Evolutionary conservation across 1,140 invertebrate genomes (phyloP).

Genomic region (Ceratina calcarata): DNA sequence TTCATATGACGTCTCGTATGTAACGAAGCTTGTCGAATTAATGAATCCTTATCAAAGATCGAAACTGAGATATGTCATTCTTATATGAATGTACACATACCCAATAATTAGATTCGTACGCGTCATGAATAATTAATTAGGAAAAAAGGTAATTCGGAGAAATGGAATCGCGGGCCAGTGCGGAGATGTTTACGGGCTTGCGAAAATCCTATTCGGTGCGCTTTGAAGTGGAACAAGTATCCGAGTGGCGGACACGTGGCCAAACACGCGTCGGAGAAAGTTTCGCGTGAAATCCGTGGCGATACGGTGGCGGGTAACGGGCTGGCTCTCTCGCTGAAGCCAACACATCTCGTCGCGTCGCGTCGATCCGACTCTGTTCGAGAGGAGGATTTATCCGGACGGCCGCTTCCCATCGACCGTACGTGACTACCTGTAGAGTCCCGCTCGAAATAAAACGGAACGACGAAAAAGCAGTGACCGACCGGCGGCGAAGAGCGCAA

Average conservation of each 20-base stretch:
- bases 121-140: too few species aligned
- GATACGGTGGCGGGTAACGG: too few species aligned
- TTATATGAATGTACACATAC: too few species aligned
- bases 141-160: too few species aligned
- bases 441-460: conserved; percentile 43
- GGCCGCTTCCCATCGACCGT: conserved; percentile 42
- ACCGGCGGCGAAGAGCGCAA: conserved; percentile 55
- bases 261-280: conserved; percentile 21
- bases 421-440: conserved; percentile 64
- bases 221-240: neutral
- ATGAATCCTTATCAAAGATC: too few species aligned
- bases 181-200: too few species aligned
- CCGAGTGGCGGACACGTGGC: conserved; percentile 11
- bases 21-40: too few species aligned
- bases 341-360: conserved; percentile 32
- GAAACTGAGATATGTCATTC: too few species aligned
- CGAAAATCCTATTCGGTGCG: neutral
- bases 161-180: too few species aligned
- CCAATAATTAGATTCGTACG: too few species aligned
- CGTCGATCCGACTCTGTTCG: conserved; percentile 25
- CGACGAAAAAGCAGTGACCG: conserved; percentile 53
- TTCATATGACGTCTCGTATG: too few species aligned
- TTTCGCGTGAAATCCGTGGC: conserved; percentile 29
- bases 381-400: conserved; percentile 42
- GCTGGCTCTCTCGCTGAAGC: conserved; percentile 13